Base-by-base conservation (phyloP, 2,888 invertebrate genomes). In the Colostygia pectinataria region DNA sequence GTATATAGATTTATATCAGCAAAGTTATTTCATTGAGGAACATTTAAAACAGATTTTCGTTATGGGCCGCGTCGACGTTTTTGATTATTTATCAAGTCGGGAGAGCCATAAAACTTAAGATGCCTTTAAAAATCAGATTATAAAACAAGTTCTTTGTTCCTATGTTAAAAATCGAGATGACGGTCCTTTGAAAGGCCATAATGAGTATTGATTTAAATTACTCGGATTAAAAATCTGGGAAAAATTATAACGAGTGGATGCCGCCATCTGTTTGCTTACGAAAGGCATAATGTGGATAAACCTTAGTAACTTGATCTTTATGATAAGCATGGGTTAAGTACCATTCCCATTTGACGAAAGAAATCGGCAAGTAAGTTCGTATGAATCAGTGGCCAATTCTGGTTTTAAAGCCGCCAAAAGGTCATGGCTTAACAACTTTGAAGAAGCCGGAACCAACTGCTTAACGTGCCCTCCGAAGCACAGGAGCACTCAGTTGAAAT, bases 161-260 rank as follows among this genome's bases (percentile, higher is more conserved):
- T 76, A 73, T 76, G 75, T 79, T 83, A 75, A 83, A 81, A 80
- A 72, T 76, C 75, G 66, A 81, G 80, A 86, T 84, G 84, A 86
- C 83, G 83, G 84, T 83, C 85, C 82, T 84, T 85, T 81, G 78
- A 82, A 83, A 80, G 81, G 74, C 82, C 80, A 88, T 89, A 89
- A 90, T 85, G 85, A 87, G 86, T 86, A 89, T 89, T 89, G 90
- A 89, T 90, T 89, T 87, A 89, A 88, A 89, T 85, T 80, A 81
- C 79, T 80, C 71, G 82, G 81, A 83, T 87, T 83, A 79, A 85
- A 87, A 88, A 87, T 85, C 83, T 80, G 79, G 77, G 83, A 84
- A 89, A 87, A 86, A 88, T 89, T 87, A 89, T 87, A 86, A 87
- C 82, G 81, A 81, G 76, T 72, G 67, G 77, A 77, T 66, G 77